phyloP scores from a whole-genome alignment of 2,888 invertebrate species.

The Sarcophaga carnaria region DNA sequence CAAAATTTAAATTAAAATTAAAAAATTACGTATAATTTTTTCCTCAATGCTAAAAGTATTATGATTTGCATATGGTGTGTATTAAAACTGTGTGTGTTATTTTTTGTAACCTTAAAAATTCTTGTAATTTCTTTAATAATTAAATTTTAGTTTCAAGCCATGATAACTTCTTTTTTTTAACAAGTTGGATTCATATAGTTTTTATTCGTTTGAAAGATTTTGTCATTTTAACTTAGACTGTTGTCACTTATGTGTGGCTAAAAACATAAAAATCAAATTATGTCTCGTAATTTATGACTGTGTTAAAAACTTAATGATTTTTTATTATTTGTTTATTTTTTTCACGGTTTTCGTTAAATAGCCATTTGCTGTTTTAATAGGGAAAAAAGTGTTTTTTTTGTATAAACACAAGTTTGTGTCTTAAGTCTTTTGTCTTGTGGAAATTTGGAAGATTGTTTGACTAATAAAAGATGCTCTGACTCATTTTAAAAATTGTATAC shows the following conservation, averaged over 20 bases:
- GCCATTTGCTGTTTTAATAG: not conserved
- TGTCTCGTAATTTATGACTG: slow-evolving; percentile 15
- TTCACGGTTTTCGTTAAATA: not conserved
- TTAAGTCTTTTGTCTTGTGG: slow-evolving; percentile 54
- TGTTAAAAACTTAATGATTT: slow-evolving; percentile 22
- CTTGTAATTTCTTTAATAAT: slow-evolving; percentile 41
- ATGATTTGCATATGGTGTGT: not conserved
- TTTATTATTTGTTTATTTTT: slow-evolving; percentile 9
- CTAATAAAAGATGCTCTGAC: too few relatives aligned
- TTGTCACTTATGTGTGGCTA: not conserved
- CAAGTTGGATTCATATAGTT: slow-evolving; percentile 15
- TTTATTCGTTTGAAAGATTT: not conserved
- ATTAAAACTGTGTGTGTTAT: not conserved
- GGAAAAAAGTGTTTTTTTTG: not conserved
- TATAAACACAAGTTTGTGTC: slow-evolving; percentile 20
- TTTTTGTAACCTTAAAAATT: not conserved
- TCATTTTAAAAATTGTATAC: too few relatives aligned
- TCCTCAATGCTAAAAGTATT: slow-evolving; percentile 29
- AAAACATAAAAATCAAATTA: not conserved
- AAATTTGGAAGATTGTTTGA: too few relatives aligned
- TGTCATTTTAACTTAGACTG: not conserved
- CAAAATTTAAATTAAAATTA: not conserved
- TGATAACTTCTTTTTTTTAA: slow-evolving; percentile 29
- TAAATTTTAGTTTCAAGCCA: slow-evolving; percentile 41
- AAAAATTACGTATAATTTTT: slow-evolving; percentile 8